Percentiles rank a stretch among this genome's conserved stretches.
phyloP scores from a whole-genome alignment of 1,140 invertebrate genomes.

The Anastrepha ludens region DNA sequence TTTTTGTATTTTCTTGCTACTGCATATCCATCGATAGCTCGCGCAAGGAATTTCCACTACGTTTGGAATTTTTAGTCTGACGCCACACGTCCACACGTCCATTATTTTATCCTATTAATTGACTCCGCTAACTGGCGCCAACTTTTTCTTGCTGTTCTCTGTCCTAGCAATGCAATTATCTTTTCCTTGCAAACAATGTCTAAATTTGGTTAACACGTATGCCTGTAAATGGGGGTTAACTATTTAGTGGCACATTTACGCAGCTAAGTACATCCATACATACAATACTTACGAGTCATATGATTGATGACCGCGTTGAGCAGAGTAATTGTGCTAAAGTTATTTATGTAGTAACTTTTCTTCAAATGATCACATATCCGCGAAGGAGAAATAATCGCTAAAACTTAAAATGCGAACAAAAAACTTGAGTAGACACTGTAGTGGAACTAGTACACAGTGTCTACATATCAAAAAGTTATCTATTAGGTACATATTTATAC shows the following conservation, averaged over 20 bases:
- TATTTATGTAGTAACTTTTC: not conserved
- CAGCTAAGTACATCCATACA: not conserved
- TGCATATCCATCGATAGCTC: not conserved
- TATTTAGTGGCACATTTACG: constrained; percentile 29
- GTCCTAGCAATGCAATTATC: not conserved
- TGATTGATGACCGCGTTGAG: not conserved
- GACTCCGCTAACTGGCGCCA: constrained; percentile 1
- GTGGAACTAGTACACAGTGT: no score
- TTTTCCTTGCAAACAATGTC: constrained; percentile 29
- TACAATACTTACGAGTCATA: not conserved
- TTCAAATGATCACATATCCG: not conserved
- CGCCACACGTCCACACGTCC: constrained; percentile 3
- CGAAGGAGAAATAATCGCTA: not conserved
- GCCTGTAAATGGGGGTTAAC: constrained; percentile 33
- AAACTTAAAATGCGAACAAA: no score
- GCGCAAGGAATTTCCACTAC: not conserved
- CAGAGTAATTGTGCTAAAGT: not conserved
- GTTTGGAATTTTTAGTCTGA: not conserved
- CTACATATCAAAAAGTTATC: no score
- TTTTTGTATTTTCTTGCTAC: not conserved
- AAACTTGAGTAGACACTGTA: no score
- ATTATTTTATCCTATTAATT: constrained; percentile 2
- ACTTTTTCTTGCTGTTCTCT: not conserved
- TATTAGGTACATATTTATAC: no score
- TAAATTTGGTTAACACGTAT: constrained; percentile 37